These are phyloP conservation scores for Xanthia togata DNA, from an alignment of 2,888 invertebrate genomes.

Conservation along the genomic window DNA sequence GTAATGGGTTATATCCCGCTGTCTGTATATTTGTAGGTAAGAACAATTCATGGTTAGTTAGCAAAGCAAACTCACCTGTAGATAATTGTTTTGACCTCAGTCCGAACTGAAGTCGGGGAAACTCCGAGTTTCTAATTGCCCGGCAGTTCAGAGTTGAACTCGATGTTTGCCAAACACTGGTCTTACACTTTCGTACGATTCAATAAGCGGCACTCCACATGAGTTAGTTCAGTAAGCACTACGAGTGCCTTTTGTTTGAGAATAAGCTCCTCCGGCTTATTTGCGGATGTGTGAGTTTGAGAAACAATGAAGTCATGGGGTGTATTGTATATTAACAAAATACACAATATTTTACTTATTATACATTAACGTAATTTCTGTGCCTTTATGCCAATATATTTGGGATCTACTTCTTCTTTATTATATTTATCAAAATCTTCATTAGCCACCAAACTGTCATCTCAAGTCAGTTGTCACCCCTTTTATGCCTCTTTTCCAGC, in stretches of 20 bases:
- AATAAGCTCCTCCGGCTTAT: conserved; percentile 41
- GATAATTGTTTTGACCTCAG: conserved; percentile 66
- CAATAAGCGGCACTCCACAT: conserved; percentile 39
- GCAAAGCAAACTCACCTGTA: conserved; percentile 56
- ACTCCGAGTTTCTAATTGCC: conserved; percentile 66
- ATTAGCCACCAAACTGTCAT: conserved; percentile 5
- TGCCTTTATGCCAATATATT: background rate
- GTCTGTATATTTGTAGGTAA: conserved; percentile 19
- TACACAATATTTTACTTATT: background rate
- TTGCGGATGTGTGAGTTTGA: conserved; percentile 29
- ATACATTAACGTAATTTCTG: no score
- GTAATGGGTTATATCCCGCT: conserved; percentile 14
- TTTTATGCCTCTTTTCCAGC: background rate
- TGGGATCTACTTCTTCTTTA: background rate
- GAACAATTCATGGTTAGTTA: conserved; percentile 59
- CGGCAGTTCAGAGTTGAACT: conserved; percentile 52
- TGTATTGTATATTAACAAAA: conserved; percentile 22
- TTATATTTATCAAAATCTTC: background rate
- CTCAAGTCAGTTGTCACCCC: background rate
- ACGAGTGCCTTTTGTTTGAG: conserved; percentile 49
- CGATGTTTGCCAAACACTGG: conserved; percentile 54
- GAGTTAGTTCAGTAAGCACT: conserved; percentile 30
- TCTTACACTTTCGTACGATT: conserved; percentile 44
- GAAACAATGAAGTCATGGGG: conserved; percentile 32
- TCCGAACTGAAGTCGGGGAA: conserved; percentile 32